A percentile compares a stretch with the other conserved stretches of the same genome.
These are phyloP conservation scores for Sebastes hubbsi DNA, from an alignment of 2,797 vertebrate genomes.

Conservation along the genomic window DNA sequence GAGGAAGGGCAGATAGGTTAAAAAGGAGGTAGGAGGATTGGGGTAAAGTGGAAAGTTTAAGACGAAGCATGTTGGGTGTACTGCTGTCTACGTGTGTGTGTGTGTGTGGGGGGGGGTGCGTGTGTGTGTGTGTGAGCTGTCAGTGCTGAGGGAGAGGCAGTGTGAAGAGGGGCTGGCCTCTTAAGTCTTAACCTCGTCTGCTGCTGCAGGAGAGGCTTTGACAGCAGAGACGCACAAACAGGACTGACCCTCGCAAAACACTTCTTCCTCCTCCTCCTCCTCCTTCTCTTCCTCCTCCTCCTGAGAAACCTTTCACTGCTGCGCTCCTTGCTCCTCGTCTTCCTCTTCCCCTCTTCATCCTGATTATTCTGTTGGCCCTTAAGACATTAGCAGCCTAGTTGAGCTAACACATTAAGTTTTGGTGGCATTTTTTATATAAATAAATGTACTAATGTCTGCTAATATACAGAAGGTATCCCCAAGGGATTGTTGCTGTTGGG, in stretches of 20 bases:
- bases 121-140: conserved; percentile 62
- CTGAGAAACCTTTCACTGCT: conserved; percentile 39
- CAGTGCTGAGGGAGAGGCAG: conserved; percentile 69
- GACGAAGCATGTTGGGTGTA: conserved; percentile 34
- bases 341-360: background rate
- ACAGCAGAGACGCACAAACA: conserved; percentile 76
- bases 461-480: too few species aligned
- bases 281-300: conserved; percentile 23
- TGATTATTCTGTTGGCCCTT: conserved; percentile 2
- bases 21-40: conserved; percentile 47
- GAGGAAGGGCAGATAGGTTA: conserved; percentile 57
- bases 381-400: background rate
- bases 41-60: conserved; percentile 64
- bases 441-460: background rate
- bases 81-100: conserved; percentile 10
- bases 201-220: conserved; percentile 76
- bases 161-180: conserved; percentile 68
- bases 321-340: background rate
- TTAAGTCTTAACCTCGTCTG: conserved; percentile 80
- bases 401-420: background rate
- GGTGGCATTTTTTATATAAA: background rate
- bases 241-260: conserved; percentile 44
- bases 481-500: background rate
- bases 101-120: conserved; percentile 20
- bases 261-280: conserved; percentile 24